These are phyloP conservation scores for Chaetophractus vellerosus DNA, from an alignment of 2,797 vertebrate genomes.

Conservation along the genomic window DNA sequence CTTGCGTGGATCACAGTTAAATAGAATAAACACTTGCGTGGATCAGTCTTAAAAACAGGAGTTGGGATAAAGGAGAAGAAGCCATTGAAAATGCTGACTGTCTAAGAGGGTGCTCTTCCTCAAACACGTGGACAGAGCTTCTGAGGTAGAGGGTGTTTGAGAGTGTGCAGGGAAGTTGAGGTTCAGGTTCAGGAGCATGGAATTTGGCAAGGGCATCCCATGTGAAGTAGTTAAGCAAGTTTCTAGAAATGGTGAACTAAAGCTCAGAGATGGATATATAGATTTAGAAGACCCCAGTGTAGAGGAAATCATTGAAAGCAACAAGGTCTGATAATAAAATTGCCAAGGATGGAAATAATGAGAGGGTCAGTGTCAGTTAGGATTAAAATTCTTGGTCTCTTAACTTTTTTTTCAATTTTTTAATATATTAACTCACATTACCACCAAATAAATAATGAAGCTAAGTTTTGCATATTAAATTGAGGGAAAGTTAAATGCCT, in stretches of 20 bases:
- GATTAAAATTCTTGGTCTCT: constrained; percentile 57
- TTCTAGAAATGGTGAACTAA: background rate
- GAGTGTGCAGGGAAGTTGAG: background rate
- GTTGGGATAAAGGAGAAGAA: background rate
- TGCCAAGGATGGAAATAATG: background rate
- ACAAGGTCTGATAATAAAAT: background rate
- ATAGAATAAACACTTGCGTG: constrained; percentile 35
- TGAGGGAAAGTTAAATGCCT: background rate
- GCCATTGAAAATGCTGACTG: background rate
- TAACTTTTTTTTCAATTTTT: constrained; percentile 6
- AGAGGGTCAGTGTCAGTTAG: constrained; percentile 24
- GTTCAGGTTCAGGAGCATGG: background rate
- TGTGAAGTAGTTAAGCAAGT: background rate
- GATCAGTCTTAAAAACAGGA: background rate
- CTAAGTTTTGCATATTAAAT: constrained; percentile 59
- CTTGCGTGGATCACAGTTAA: background rate
- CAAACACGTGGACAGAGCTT: background rate
- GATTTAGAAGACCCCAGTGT: background rate
- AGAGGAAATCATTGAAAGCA: background rate
- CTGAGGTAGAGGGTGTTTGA: background rate
- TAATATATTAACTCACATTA: background rate
- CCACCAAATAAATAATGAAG: constrained; percentile 53
- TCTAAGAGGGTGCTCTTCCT: background rate
- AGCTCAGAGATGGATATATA: background rate
- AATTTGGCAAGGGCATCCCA: background rate